Base-by-base conservation (phyloP, 1,140 invertebrate species). In the Protaetia brevitarsis region DNA sequence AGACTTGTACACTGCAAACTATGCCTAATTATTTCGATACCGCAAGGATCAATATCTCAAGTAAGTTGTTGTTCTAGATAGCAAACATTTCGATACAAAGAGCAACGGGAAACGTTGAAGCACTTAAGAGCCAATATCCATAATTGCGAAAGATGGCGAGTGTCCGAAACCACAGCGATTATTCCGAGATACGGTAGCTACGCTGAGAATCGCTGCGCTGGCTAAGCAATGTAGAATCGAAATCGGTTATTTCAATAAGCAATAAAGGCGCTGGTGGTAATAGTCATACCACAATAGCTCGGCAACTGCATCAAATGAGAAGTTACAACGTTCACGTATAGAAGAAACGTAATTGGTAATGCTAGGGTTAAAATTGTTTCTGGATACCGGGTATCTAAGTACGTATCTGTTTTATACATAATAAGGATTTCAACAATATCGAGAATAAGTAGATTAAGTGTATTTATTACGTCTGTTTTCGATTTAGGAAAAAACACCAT, bases 191-290 rank as follows among this genome's bases (percentile, higher is more conserved):
- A 21, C 41, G 13, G 0, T 21, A 45, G 41, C 13, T 2, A 16
- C 23, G 23, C 23, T 19, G 16, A 10, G 16, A 45, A n/a, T n/a
- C n/a, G n/a, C n/a, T n/a, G 2, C n/a, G 41, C 23, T 45, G 19
- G 13, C 16, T 21, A 45, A 19, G 41, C 10, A 3, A 45, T 21
- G 16, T 7, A 8, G n/a, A 45, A 19, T 19, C 41, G n/a, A 19
- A 45, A 45, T 45, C 16, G 41, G n/a, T 45, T 19, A 45, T 45
- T 16, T 45, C 41, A 45, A 45, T 45, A 45, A 45, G 16, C 41
- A 45, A 45, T 45, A 45, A 45, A 45, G 16, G 23, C 41, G 23
- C 7, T 45, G 2, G n/a, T 21, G 19, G 41, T 45, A 13, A 45
- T 21, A 19, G 37, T 19, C 16, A 13, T 19, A 45, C 41, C 13